Base-by-base conservation (phyloP, 30 jellyfish, hydroid and myxozoan species). In the Aurelia sp. region DNA sequence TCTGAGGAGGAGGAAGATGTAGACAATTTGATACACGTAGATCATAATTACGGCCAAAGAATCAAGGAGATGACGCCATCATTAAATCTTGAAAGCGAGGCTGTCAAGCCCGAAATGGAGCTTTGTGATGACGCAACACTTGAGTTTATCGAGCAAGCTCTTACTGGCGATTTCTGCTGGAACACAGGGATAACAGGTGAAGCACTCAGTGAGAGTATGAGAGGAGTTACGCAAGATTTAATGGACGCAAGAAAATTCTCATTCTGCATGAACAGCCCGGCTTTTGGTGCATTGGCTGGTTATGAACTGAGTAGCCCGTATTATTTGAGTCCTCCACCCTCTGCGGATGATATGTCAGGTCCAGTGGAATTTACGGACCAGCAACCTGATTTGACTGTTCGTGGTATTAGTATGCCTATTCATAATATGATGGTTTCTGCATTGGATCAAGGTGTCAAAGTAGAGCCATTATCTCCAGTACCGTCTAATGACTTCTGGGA, bases 321-420 rank as follows among this genome's bases (percentile, higher is more conserved):
- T 55, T 94, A 96, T 73, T 69, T 95, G 66, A 82, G 97, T 65
- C 99, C 99, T 35, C 99, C 99, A 60, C 97, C 90, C 2, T 89
- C 97, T 23, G 93, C 97, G 18, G 89, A 86, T 61, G 96, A 86
- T 35, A 55, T 79, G 20, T 75, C 88, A 3, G 91, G 91, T 35
- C 92, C 96, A 13, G 90, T 78, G 52, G 92, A 83, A 41, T 87
- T 93, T 66, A 79, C 96, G 27, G 96, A 94, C 90, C 97, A 89
- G 37, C 97, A 89, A 35, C 86, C 95, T 6, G 89, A 95, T 81
- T 74, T 95, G 62, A 88, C 97, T 41, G 93, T 95, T 22, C 90
- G 86, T 20, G 99, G 99, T 22, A 82, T 68, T 27, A 89, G 98
- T 63, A 87, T 95, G 92, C 95, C 89, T 8, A 74, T 95, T n/a